These are phyloP conservation scores for Phortica magna DNA, from an alignment of 2,888 invertebrate genomes.

Conservation along the genomic window DNA sequence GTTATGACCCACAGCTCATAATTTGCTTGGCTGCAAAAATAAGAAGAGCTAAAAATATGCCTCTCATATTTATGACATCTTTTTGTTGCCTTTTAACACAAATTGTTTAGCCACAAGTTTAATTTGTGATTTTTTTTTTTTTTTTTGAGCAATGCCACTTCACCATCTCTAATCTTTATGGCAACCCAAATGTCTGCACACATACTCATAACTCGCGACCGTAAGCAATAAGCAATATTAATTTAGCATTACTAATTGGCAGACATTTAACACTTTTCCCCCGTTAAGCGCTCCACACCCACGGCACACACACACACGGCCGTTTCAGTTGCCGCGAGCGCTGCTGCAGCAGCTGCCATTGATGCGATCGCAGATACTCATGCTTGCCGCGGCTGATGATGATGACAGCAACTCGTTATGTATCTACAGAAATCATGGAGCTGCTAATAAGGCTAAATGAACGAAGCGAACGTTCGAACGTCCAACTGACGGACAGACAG, in stretches of 20 bases:
- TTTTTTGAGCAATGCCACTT: too few species aligned
- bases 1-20: background rate
- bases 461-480: background rate
- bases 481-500: background rate
- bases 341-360: constrained; percentile 47
- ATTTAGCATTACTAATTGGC: constrained; percentile 65
- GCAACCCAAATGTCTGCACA: too few species aligned
- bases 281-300: constrained; percentile 42
- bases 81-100: too few species aligned
- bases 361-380: constrained; percentile 31
- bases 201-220: too few species aligned
- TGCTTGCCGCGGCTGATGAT: constrained; percentile 25
- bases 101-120: too few species aligned
- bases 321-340: constrained; percentile 43
- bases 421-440: constrained; percentile 23
- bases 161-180: too few species aligned
- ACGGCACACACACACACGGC: constrained; percentile 23
- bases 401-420: constrained; percentile 32
- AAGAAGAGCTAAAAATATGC: too few species aligned
- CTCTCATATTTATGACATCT: too few species aligned
- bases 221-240: constrained; percentile 33
- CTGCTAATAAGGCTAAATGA: constrained; percentile 24
- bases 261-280: constrained; percentile 69
- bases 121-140: too few species aligned
- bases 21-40: background rate